Conservation (phyloP, 1,140 invertebrate species). For the Babylonia areolata region DNA sequence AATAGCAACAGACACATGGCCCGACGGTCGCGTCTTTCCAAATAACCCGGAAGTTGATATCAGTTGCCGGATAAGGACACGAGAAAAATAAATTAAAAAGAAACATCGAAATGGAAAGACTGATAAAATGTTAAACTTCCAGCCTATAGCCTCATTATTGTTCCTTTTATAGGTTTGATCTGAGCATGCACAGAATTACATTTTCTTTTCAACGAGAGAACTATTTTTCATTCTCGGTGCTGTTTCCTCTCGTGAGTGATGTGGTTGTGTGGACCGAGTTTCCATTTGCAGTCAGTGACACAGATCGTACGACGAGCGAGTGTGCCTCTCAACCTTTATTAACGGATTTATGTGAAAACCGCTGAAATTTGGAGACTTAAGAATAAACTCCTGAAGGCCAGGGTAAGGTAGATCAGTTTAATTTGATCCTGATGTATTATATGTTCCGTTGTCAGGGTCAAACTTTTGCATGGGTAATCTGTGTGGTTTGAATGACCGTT, state of each 20-base stretch:
- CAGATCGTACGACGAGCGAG: constrained; percentile 10
- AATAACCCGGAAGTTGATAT: background rate
- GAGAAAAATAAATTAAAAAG: background rate
- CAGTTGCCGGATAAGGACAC: background rate
- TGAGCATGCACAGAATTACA: too few relatives aligned
- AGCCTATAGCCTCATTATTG: too few relatives aligned
- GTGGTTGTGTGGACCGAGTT: constrained; percentile 38
- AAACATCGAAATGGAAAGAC: too few relatives aligned
- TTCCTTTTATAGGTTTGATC: too few relatives aligned
- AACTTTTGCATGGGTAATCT: background rate
- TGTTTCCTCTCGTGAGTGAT: constrained; percentile 37
- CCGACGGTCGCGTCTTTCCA: background rate
- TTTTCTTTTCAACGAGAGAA: background rate
- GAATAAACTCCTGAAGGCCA: constrained; percentile 74
- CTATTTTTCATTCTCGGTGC: constrained; percentile 15
- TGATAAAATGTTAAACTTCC: too few relatives aligned
- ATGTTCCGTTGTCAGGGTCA: background rate
- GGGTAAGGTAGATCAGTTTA: constrained; percentile 57
- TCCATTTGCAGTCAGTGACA: constrained; percentile 38
- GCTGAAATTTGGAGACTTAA: constrained; percentile 74
- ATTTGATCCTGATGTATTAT: background rate
- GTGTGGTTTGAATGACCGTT: background rate
- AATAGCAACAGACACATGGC: background rate
- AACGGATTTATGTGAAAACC: constrained; percentile 54
- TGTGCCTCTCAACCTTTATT: constrained; percentile 31